Base-by-base conservation (phyloP, 2,888 invertebrate genomes). In the Strigamia maritima region DNA sequence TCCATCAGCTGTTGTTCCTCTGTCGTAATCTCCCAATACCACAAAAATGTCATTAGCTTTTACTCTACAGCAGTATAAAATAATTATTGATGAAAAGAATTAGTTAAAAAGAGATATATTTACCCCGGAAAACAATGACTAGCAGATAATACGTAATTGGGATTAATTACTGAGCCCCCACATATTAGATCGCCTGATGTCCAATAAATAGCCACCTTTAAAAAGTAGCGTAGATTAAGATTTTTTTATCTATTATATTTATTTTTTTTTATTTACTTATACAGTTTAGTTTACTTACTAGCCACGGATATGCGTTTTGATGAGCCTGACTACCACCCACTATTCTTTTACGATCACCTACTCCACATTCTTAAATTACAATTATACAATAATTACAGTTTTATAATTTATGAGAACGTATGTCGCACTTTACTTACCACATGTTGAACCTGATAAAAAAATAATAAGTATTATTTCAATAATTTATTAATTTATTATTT, bases 151-250 rank as follows among this genome's bases (percentile, higher is more conserved):
- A 75, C n/a, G 14, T 14, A 75, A 12, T n/a, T 8, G 4, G n/a
- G 0, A 40, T 75, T 75, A 38, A 75, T 75, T 38, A 75, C 24
- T 19, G 75, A 28, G 22, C 75, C 75, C 16, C 75, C 75, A n/a
- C 75, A 75, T 3, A 75, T 22, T 12, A 75, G n/a, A 14, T 75
- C 75, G 12, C 75, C 75, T n/a, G 38, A n/a, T 75, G 75, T 22
- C 75, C 75, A 75, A 38, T 22, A 75, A n/a, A 75, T n/a, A 22
- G 38, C 75, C 12, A 38, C 75, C 75, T 75, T 12, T 26, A 26
- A 65, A 26, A 1, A 26, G 26, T 3, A 6, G 12, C 10, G 1
- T 4, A 10, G n/a, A 19, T 54, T 35, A 24, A 26, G 2, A 3
- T 22, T 22, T 22, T 35, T 35, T 35, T 35, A 4, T 4, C 35